These are phyloP conservation scores for Cardiocondyla obscurior DNA, from an alignment of 1,140 invertebrate genomes.

Conservation along the genomic window DNA sequence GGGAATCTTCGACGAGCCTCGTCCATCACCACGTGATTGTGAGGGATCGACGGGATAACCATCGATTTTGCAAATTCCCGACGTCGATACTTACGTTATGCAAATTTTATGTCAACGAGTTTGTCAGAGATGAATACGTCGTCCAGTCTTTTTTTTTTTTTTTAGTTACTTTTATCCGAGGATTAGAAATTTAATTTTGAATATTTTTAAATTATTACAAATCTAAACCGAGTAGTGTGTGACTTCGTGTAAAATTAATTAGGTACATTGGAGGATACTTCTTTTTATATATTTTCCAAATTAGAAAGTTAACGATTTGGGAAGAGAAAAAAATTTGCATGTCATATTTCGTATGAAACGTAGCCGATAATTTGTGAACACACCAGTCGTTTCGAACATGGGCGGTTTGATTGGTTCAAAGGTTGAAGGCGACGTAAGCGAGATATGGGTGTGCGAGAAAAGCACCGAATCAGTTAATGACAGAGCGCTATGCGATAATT, in stretches of 20 bases:
- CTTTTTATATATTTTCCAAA: not conserved
- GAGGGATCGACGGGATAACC: not conserved
- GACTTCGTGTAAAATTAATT: no score
- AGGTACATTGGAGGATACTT: not conserved
- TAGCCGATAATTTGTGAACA: constrained; percentile 31
- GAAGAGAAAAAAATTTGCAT: not conserved
- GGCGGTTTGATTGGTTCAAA: constrained; percentile 38
- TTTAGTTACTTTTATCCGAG: no score
- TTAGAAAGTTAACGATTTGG: not conserved
- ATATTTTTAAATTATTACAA: no score
- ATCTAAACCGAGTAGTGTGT: no score
- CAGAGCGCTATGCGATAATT: constrained; percentile 50
- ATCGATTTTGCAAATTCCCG: constrained; percentile 24
- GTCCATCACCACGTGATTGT: not conserved
- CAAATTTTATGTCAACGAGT: not conserved
- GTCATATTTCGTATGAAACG: constrained; percentile 12
- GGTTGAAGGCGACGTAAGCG: constrained; percentile 24
- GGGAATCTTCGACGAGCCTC: constrained; percentile 5
- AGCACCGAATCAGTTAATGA: constrained; percentile 45
- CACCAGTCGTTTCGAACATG: constrained; percentile 23
- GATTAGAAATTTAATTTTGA: no score
- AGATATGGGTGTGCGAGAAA: constrained; percentile 18
- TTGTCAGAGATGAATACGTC: not conserved
- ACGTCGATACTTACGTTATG: not conserved
- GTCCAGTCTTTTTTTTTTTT: not conserved